Evolutionary conservation across 2,888 invertebrate genomes (phyloP).

Genomic region (Drosophila mettleri): DNA sequence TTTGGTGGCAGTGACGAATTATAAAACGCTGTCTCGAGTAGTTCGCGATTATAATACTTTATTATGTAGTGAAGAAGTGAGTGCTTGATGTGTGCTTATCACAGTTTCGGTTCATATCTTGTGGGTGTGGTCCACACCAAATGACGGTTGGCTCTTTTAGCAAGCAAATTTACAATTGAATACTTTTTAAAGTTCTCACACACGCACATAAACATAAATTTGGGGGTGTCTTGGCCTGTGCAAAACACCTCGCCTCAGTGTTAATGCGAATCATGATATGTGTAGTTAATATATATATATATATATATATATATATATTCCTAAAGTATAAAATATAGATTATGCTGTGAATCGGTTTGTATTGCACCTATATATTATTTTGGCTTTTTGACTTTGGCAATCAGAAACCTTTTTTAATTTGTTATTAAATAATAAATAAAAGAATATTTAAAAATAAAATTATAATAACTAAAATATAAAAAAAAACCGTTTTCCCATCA

Average conservation of each 20-base stretch:
- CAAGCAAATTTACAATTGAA: slow-evolving; percentile 15
- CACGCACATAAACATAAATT: not conserved
- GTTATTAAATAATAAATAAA: no score
- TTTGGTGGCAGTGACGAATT: slow-evolving; percentile 26
- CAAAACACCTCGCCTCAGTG: slow-evolving; percentile 17
- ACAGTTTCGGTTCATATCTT: slow-evolving; percentile 35
- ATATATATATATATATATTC: not conserved
- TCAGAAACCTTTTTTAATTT: not conserved
- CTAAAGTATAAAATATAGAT: not conserved
- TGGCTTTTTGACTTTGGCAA: not conserved
- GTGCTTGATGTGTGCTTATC: slow-evolving; percentile 39
- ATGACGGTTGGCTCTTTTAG: slow-evolving; percentile 11
- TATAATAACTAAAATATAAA: no score
- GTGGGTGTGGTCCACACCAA: slow-evolving; percentile 68
- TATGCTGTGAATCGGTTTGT: not conserved
- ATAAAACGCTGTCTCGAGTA: slow-evolving; percentile 6
- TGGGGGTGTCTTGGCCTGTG: slow-evolving; percentile 26
- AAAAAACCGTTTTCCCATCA: not conserved
- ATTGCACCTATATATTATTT: not conserved
- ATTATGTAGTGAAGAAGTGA: not conserved
- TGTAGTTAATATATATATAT: not conserved
- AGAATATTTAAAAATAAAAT: no score
- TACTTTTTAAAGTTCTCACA: slow-evolving; percentile 16
- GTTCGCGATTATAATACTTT: slow-evolving; percentile 1
- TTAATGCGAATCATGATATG: not conserved